phyloP scores from a whole-genome alignment of 2,888 invertebrate species.

The Melipona beecheii region DNA sequence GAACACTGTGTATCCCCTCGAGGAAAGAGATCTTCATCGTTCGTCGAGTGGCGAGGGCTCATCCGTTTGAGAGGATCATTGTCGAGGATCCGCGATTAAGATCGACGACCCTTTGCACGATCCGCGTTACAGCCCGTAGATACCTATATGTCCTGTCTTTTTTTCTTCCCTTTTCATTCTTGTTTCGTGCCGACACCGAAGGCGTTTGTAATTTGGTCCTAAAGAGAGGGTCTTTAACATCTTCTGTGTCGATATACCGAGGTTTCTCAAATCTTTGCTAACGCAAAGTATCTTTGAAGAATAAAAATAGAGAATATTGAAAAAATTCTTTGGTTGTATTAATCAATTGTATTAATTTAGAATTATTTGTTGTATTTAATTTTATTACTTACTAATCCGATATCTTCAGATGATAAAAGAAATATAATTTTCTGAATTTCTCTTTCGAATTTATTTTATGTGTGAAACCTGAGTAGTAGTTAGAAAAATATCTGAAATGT shows the following conservation, averaged over 20 bases:
- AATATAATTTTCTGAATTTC: no score
- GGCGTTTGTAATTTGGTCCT: not conserved
- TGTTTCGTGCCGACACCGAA: not conserved
- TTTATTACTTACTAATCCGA: no score
- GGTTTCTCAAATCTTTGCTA: no score
- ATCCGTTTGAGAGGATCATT: slow-evolving; percentile 81
- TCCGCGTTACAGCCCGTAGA: slow-evolving; percentile 64
- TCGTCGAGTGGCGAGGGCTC: slow-evolving; percentile 75
- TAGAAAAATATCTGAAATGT: no score
- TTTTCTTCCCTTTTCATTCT: not conserved
- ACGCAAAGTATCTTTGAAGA: no score
- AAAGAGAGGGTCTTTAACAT: not conserved
- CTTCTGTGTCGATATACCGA: not conserved
- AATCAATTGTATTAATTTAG: no score
- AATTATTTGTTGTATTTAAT: no score
- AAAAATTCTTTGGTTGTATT: no score
- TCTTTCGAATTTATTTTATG: no score
- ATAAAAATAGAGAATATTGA: no score
- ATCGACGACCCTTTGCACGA: slow-evolving; percentile 76
- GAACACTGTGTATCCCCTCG: slow-evolving; percentile 73
- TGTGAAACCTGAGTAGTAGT: no score
- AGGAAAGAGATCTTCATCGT: slow-evolving; percentile 71
- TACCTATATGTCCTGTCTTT: slow-evolving; percentile 45
- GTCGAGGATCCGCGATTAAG: slow-evolving; percentile 79
- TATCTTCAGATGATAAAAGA: no score